Conservation (phyloP, 2,113 vertebrate genomes). For the Vidua macroura region DNA sequence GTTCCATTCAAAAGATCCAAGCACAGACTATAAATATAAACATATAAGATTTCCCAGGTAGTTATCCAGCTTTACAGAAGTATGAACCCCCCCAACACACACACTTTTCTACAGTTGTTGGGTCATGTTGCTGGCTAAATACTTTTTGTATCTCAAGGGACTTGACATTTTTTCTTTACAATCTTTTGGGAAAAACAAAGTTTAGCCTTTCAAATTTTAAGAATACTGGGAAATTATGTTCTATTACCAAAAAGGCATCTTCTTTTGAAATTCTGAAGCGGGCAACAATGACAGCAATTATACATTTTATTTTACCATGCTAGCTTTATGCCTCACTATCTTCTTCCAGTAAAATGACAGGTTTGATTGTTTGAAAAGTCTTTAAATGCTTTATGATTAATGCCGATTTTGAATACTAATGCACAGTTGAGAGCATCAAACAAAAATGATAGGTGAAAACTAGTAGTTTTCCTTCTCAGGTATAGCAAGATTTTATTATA, state of each 20-base stretch:
- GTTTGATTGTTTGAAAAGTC: neutral
- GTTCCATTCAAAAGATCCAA: neutral
- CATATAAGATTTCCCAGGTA: accelerated
- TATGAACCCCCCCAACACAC: neutral
- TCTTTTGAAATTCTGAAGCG: neutral
- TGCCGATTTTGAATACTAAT: neutral
- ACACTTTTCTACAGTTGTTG: neutral
- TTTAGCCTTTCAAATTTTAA: neutral
- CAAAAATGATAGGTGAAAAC: neutral
- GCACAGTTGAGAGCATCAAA: neutral
- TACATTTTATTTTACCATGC: neutral
- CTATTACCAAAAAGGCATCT: neutral
- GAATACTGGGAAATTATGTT: neutral
- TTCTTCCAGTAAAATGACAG: constrained; percentile 17
- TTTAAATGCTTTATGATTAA: neutral
- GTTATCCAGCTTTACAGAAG: neutral
- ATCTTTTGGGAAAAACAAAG: neutral
- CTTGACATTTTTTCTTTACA: neutral
- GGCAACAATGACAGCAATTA: neutral
- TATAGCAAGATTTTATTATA: neutral
- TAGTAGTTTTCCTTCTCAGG: neutral
- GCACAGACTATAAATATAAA: neutral
- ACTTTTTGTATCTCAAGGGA: neutral
- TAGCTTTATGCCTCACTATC: neutral
- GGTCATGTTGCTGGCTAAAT: neutral